Evolutionary conservation across 2,888 invertebrate genomes (phyloP).

Genomic region (Pelosia muscerda): DNA sequence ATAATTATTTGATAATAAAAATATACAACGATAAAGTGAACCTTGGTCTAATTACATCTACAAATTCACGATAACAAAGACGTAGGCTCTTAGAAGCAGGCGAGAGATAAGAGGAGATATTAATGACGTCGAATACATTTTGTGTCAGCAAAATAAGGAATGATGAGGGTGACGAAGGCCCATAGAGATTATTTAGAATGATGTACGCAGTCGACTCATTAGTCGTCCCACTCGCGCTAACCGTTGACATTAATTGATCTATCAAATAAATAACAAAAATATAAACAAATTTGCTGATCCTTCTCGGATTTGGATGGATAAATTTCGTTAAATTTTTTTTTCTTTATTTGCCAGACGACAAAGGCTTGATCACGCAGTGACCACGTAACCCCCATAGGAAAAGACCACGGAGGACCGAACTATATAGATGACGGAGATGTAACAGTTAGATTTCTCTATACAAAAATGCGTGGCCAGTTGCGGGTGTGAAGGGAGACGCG

Average conservation of each 20-base stretch:
- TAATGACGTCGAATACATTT: slow-evolving; percentile 57
- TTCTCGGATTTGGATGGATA: neutral
- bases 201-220: slow-evolving; percentile 13
- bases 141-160: slow-evolving; percentile 55
- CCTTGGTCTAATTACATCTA: slow-evolving; percentile 10
- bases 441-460: too few relatives aligned
- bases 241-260: neutral
- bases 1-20: neutral
- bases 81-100: slow-evolving; percentile 28
- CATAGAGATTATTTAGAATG: slow-evolving; percentile 35
- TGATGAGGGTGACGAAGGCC: slow-evolving; percentile 42
- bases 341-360: too few relatives aligned
- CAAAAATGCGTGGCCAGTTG: too few relatives aligned
- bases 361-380: too few relatives aligned
- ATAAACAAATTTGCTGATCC: neutral
- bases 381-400: too few relatives aligned
- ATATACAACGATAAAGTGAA: neutral
- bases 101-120: slow-evolving; percentile 49
- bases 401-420: too few relatives aligned
- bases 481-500: too few relatives aligned
- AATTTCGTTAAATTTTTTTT: too few relatives aligned
- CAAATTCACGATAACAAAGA: slow-evolving; percentile 11
- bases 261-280: neutral
- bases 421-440: too few relatives aligned
- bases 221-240: slow-evolving; percentile 2